These are phyloP conservation scores for Dryococelus australis DNA, from an alignment of 2,888 invertebrate species.

Conservation along the genomic window DNA sequence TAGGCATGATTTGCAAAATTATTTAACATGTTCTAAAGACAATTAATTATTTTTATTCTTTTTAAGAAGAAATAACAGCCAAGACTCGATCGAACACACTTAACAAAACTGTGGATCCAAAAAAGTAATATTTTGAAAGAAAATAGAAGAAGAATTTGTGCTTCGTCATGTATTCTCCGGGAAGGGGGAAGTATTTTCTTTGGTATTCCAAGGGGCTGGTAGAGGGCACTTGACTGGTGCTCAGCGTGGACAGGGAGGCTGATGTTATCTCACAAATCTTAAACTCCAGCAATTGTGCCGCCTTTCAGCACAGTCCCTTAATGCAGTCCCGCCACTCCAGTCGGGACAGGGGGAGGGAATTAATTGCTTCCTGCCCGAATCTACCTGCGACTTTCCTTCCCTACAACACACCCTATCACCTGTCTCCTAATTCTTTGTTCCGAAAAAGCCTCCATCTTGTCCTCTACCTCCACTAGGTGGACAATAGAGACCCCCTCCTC, in stretches of 20 bases:
- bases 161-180: background rate
- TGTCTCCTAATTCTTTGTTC: conserved; percentile 40
- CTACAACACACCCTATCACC: conserved; percentile 33
- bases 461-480: conserved; percentile 42
- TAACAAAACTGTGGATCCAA: too few relatives aligned
- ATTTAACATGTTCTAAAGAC: too few relatives aligned
- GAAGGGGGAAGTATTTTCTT: background rate
- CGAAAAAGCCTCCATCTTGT: conserved; percentile 40
- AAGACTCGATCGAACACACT: too few relatives aligned
- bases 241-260: background rate
- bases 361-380: conserved; percentile 41
- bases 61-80: too few relatives aligned
- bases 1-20: background rate
- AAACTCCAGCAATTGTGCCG: conserved; percentile 34
- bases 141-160: background rate
- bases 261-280: conserved; percentile 39
- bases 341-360: conserved; percentile 27
- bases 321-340: conserved; percentile 25
- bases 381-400: conserved; percentile 31
- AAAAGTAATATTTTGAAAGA: too few relatives aligned
- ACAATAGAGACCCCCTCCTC: conserved; percentile 35
- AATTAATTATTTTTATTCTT: too few relatives aligned
- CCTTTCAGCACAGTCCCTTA: conserved; percentile 37
- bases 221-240: conserved; percentile 1
- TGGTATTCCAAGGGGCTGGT: background rate